Evolutionary conservation across 2,797 vertebrate species (phyloP).

Genomic region (Sebastes cheni): DNA sequence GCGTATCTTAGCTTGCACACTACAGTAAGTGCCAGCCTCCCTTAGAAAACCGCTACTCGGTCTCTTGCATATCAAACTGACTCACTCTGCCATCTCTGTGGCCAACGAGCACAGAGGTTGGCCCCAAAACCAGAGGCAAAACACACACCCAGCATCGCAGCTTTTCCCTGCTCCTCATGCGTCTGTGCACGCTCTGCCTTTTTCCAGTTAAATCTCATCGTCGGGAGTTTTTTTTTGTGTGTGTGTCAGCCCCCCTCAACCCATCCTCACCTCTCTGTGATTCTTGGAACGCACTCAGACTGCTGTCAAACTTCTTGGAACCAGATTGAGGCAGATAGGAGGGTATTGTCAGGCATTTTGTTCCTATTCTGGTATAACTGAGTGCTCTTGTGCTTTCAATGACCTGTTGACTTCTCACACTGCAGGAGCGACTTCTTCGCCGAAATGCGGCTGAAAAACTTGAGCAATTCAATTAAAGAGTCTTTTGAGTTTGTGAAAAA

Average conservation of each 20-base stretch:
- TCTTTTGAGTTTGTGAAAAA: conserved; percentile 39
- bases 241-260: conserved; percentile 13
- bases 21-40: conserved; percentile 12
- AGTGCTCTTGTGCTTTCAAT: not conserved
- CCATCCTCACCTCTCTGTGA: conserved; percentile 51
- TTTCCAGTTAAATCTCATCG: conserved; percentile 24
- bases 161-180: conserved; percentile 4
- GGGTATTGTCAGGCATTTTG: conserved; percentile 21
- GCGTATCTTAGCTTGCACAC: conserved; percentile 6
- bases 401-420: conserved; percentile 30
- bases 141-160: not conserved
- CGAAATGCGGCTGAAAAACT: conserved; percentile 14
- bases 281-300: conserved; percentile 45
- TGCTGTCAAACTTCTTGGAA: conserved; percentile 53
- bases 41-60: conserved; percentile 67
- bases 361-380: not conserved
- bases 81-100: conserved; percentile 74
- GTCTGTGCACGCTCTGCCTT: conserved; percentile 12
- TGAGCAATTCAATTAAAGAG: conserved; percentile 15
- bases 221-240: not conserved
- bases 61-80: conserved; percentile 26
- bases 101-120: conserved; percentile 74
- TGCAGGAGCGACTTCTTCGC: not conserved
- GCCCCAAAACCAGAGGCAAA: conserved; percentile 42
- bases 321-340: conserved; percentile 23